Percentiles rank a stretch among this genome's conserved stretches.
phyloP scores from a whole-genome alignment of 2,888 invertebrate genomes.

The Melanotus villosus region DNA sequence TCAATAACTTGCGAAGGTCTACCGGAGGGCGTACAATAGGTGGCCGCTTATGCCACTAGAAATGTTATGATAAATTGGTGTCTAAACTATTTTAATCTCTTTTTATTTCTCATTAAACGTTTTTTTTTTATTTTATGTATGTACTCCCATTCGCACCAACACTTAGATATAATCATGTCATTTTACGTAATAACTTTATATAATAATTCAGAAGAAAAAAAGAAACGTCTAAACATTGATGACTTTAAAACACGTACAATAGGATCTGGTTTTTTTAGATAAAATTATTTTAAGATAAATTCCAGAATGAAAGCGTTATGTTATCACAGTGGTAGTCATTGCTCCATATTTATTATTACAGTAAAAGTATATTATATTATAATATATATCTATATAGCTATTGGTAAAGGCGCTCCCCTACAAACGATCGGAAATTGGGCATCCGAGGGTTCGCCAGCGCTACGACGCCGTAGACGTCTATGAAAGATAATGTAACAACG shows the following conservation, averaged over 20 bases:
- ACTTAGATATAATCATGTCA: constrained; percentile 44
- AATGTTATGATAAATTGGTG: constrained; percentile 56
- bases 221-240: constrained; percentile 63
- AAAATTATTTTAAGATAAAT: constrained; percentile 66
- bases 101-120: constrained; percentile 78
- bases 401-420: constrained; percentile 32
- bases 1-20: constrained; percentile 50
- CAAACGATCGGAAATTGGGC: constrained; percentile 23
- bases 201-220: constrained; percentile 57
- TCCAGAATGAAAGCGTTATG: constrained; percentile 70
- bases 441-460: constrained; percentile 26
- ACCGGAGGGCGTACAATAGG: constrained; percentile 47
- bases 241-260: constrained; percentile 62
- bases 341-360: constrained; percentile 64
- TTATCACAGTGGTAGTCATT: constrained; percentile 71
- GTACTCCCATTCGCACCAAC: constrained; percentile 63
- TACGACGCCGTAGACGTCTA: constrained; percentile 27
- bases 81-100: constrained; percentile 57
- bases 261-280: constrained; percentile 63
- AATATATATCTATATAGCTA: constrained; percentile 37
- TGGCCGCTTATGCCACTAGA: constrained; percentile 41
- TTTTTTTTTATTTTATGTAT: constrained; percentile 85
- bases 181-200: constrained; percentile 45
- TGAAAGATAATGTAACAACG: constrained; percentile 37
- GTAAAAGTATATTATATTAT: constrained; percentile 43